Conservation (phyloP, 2,797 vertebrate genomes). For the Pristis pectinata region DNA sequence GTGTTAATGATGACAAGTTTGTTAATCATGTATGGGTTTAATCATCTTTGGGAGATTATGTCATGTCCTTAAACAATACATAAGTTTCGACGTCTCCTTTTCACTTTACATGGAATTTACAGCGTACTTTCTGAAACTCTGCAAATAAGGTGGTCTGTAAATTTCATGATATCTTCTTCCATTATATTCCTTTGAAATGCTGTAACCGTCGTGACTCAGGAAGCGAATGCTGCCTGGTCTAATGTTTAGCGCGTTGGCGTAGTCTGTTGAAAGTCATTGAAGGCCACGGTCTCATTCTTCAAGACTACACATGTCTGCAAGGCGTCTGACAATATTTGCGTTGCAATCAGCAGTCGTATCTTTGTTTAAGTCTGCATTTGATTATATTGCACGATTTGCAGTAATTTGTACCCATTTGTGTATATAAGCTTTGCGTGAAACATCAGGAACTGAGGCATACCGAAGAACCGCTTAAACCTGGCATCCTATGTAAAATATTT, state of each 20-base stretch:
- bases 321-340: slow-evolving; percentile 8
- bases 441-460: neutral
- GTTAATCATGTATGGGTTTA: neutral
- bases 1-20: neutral
- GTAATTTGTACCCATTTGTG: neutral
- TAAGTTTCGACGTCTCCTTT: neutral
- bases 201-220: slow-evolving; percentile 1
- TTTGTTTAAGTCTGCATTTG: slow-evolving; percentile 22
- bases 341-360: neutral
- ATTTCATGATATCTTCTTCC: neutral
- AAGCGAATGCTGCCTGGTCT: neutral
- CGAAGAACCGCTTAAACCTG: neutral
- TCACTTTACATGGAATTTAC: neutral
- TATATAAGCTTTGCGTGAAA: neutral
- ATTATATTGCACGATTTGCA: neutral
- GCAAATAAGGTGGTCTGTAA: neutral
- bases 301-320: slow-evolving; percentile 26
- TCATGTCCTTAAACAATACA: neutral
- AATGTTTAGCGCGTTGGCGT: neutral
- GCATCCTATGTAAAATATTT: neutral
- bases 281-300: slow-evolving; percentile 19
- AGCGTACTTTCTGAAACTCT: neutral
- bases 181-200: neutral
- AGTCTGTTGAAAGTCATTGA: neutral
- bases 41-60: neutral